Percentiles rank a stretch among this genome's conserved stretches.
These are phyloP conservation scores for Drosophila nr. perissopoda DNA, from an alignment of 2,888 invertebrate genomes.

Conservation along the genomic window DNA sequence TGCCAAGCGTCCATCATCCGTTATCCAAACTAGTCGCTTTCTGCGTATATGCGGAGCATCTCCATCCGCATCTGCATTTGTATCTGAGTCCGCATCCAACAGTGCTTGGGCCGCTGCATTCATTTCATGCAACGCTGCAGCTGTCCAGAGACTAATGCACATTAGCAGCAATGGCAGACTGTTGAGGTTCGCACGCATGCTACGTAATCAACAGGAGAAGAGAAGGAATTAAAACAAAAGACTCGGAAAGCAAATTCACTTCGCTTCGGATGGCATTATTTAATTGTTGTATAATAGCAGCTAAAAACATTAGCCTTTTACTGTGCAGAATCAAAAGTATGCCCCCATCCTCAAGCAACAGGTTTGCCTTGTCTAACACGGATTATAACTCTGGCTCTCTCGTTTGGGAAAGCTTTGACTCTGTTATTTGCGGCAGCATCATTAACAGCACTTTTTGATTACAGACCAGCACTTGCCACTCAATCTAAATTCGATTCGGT, in stretches of 20 bases:
- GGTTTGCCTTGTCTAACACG: conserved; percentile 54
- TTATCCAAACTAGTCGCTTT: conserved; percentile 93
- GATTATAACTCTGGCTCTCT: neutral
- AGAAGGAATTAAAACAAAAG: conserved; percentile 49
- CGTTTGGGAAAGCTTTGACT: conserved; percentile 55
- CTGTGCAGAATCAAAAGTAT: conserved; percentile 6
- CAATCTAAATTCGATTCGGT: conserved; percentile 18
- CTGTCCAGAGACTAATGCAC: conserved; percentile 26
- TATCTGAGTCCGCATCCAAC: conserved; percentile 43
- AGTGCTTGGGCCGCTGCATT: conserved; percentile 46
- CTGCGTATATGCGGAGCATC: conserved; percentile 89
- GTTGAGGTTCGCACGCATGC: conserved; percentile 38
- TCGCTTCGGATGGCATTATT: conserved; percentile 46
- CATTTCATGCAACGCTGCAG: conserved; percentile 28
- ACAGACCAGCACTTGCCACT: conserved; percentile 22
- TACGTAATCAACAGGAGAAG: conserved; percentile 23
- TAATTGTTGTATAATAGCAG: conserved; percentile 71
- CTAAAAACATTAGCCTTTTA: conserved; percentile 10
- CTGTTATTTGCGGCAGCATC: conserved; percentile 29
- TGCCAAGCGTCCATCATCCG: conserved; percentile 93
- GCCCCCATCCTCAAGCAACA: conserved; percentile 32
- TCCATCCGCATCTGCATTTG: conserved; percentile 7
- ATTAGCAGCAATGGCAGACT: conserved; percentile 33
- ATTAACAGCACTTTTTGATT: conserved; percentile 56
- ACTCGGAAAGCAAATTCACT: conserved; percentile 56